Evolutionary conservation across 92 coral and sea anemone species (phyloP).

Genomic region (Scolanthus callimorphus): DNA sequence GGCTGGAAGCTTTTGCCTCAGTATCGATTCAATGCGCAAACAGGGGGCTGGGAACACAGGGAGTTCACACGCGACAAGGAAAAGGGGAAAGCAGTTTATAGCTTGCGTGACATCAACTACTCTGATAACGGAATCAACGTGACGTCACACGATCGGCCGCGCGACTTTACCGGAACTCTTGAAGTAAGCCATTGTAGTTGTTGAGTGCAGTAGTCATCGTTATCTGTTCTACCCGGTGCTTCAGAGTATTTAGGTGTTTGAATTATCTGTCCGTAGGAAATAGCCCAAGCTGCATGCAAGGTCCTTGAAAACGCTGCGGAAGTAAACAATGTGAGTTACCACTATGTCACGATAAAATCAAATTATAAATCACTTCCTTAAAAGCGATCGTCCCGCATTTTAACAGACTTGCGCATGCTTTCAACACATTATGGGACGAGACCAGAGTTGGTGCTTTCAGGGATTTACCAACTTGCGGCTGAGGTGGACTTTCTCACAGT

Average conservation of each 20-base stretch:
- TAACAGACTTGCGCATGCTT: too few relatives aligned
- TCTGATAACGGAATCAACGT: slow-evolving; percentile 38
- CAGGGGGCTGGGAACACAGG: slow-evolving; percentile 73
- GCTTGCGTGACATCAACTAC: slow-evolving; percentile 59
- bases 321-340: slow-evolving; percentile 44
- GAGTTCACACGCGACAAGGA: slow-evolving; percentile 31
- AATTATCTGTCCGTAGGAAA: slow-evolving; percentile 17
- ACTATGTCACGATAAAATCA: neutral
- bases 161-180: slow-evolving; percentile 23
- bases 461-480: too few relatives aligned
- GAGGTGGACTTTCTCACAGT: too few relatives aligned
- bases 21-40: slow-evolving; percentile 66
- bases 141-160: slow-evolving; percentile 4
- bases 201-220: too few relatives aligned
- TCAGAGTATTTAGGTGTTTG: too few relatives aligned
- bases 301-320: slow-evolving; percentile 50
- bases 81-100: slow-evolving; percentile 35
- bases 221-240: too few relatives aligned
- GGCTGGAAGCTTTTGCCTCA: slow-evolving; percentile 83
- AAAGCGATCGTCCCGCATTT: too few relatives aligned
- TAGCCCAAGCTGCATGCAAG: slow-evolving; percentile 35
- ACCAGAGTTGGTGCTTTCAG: too few relatives aligned
- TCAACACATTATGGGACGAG: too few relatives aligned
- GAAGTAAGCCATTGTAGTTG: too few relatives aligned
- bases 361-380: too few relatives aligned